Conservation (phyloP, 2,113 vertebrate genomes). For the Calypte anna region DNA sequence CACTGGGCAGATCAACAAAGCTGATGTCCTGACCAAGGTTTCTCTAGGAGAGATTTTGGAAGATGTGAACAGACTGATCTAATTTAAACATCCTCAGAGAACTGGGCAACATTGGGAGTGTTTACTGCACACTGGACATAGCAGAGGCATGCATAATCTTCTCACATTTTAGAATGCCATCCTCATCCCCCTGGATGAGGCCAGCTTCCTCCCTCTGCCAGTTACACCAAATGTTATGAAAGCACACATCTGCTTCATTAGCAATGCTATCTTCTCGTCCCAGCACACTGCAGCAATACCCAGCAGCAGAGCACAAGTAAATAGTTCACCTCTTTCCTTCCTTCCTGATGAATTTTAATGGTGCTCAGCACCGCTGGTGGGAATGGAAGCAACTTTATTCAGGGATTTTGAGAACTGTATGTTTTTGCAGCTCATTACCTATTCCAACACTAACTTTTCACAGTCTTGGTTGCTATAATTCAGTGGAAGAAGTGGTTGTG, state of each 20-base stretch:
- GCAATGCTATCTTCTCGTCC: background rate
- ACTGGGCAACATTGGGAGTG: background rate
- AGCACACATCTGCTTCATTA: background rate
- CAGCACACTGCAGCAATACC: background rate
- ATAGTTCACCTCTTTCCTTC: background rate
- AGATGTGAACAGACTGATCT: background rate
- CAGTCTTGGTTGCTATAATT: background rate
- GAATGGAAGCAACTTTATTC: background rate
- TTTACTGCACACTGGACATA: background rate
- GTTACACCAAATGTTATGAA: background rate
- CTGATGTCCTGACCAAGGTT: rapidly evolving
- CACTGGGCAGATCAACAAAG: background rate
- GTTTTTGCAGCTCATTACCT: background rate
- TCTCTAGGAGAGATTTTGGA: background rate
- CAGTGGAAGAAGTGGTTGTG: background rate
- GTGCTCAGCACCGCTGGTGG: background rate
- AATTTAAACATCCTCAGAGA: background rate
- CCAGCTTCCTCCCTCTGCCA: background rate
- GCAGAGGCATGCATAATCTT: background rate
- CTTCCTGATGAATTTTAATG: background rate
- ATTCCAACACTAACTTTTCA: background rate
- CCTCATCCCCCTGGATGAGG: background rate
- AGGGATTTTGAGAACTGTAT: background rate
- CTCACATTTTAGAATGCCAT: background rate
- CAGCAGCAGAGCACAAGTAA: background rate